Evolutionary conservation across 1,140 invertebrate genomes (phyloP), one percentile per base, ranked within the genome.

Genomic region (Solenopsis fugax): DNA sequence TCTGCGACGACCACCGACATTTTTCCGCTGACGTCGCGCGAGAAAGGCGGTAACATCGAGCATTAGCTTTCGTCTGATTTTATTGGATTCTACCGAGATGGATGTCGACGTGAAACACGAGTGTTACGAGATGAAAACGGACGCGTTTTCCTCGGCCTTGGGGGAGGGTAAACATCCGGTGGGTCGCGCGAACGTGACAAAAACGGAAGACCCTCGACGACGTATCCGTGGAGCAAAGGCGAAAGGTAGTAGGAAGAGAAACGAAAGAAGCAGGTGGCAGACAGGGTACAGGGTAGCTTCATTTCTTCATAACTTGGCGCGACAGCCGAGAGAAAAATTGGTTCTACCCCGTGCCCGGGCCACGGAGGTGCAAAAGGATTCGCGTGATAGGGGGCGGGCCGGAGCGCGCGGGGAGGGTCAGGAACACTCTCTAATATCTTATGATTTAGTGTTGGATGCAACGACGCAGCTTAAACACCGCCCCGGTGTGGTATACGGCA

Each of bases 391-490:
- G 50, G 45, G 85, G 65, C 34, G 52, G 80, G 21, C 89, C 50
- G 62, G 86, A 6, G 80, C 45, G 81, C 52, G 64, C 64, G 48
- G 37, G 65, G 84, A 73, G 65, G 56, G 65, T 50, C 34, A 56
- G 76, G 69, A 85, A 91, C 91, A 91, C 89, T 75, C 87, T 92
- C 91, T 93, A 95, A 95, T 94, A 94, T 95, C 93, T 92, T 93
- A 93, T 95, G 94, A 95, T 95, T 94, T 94, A 95, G 92, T 92
- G 93, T 93, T 93, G 90, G 92, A 92, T 93, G 92, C 92, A 92
- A 92, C 89, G 90, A 89, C 90, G 91, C 87, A 88, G 90, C 88
- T 94, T 93, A 93, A 94, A 94, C 90, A 90, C 85, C 78, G 58
- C 73, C 52, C 58, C 41, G 37, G 80, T 21, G n/a, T 81, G 82